Evolutionary conservation across 23 tunicate genomes (phyloP), one percentile per base, ranked within the genome.

Genomic region (Halocynthia aurantium): DNA sequence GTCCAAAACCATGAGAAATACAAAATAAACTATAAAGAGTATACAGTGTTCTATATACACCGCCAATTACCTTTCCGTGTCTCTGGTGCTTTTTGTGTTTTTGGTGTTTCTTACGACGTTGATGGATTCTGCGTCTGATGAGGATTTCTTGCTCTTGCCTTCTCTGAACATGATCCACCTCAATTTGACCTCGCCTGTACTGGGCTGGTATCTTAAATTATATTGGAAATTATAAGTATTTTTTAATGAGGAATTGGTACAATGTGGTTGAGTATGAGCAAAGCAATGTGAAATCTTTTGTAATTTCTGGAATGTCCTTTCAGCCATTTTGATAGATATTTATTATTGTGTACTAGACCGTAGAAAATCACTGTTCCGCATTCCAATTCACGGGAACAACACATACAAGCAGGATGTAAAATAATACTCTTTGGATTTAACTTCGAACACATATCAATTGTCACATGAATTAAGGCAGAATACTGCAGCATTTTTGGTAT

Each of bases 111-210:
- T 81, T 78, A n/a, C 75, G 80, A 52, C 79, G 77, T 7, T 64
- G 21, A 49, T 83, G 84, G 6, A 95, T 85, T 76, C 74, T 82
- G 57, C 90, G 85, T 62, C 99, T 82, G 50, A 96, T 70, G 10
- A 96, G 58, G 70, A 96, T 96, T 65, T 96, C 99, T 75, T 82
- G 88, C 69, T 96, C 96, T 75, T 96, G 99, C 51, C 89, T 72
- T 57, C 75, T 82, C 67, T 80, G 79, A 2, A 63, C 54, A n/a
- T 82, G 49, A 52, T 89, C 93, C 7, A 78, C 87, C 55, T 84
- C 87, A 20, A 94, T 84, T 56, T 81, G 52, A 49, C 96, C 96
- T n/a, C 83, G 79, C 44, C 81, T 6, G 62, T 74, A 57, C 17
- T 66, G 81, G 22, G 57, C 10, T n/a, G 54, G 63, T 21, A 53